Evolutionary conservation across 2,888 invertebrate species (phyloP).

Genomic region (Parnassius mnemosyne): DNA sequence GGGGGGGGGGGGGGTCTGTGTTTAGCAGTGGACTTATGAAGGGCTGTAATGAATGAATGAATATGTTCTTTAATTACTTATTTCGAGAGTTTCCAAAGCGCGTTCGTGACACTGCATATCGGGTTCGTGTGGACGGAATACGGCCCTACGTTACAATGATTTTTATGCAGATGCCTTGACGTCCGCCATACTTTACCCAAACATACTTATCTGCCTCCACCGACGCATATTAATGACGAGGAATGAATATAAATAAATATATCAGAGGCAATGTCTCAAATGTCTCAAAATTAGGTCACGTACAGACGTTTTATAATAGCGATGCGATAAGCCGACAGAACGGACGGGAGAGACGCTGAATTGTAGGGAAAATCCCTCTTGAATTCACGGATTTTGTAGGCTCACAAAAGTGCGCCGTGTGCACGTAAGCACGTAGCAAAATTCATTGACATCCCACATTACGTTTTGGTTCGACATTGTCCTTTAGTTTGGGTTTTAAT

Average conservation of each 20-base stretch:
- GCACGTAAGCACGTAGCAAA: not conserved
- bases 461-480: too few relatives aligned
- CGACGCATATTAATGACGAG: slow-evolving; percentile 34
- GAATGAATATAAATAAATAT: slow-evolving; percentile 28
- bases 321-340: slow-evolving; percentile 5
- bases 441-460: not conserved
- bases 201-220: slow-evolving; percentile 42
- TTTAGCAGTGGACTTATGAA: slow-evolving; percentile 38
- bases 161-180: slow-evolving; percentile 28
- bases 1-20: not conserved
- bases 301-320: not conserved
- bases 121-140: slow-evolving; percentile 2
- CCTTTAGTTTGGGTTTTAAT: not conserved
- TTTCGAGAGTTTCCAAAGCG: slow-evolving; percentile 6
- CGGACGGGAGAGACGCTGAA: not conserved
- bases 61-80: too few relatives aligned
- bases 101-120: not conserved
- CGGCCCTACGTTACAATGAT: slow-evolving; percentile 9
- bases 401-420: not conserved
- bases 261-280: slow-evolving; percentile 6
- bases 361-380: not conserved
- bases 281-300: slow-evolving; percentile 7
- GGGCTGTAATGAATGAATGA: slow-evolving; percentile 24
- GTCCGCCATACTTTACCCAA: slow-evolving; percentile 44
- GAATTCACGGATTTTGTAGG: slow-evolving; percentile 2